Evolutionary conservation across 2,797 vertebrate genomes (phyloP).

Genomic region (Microhierax caerulescens): DNA sequence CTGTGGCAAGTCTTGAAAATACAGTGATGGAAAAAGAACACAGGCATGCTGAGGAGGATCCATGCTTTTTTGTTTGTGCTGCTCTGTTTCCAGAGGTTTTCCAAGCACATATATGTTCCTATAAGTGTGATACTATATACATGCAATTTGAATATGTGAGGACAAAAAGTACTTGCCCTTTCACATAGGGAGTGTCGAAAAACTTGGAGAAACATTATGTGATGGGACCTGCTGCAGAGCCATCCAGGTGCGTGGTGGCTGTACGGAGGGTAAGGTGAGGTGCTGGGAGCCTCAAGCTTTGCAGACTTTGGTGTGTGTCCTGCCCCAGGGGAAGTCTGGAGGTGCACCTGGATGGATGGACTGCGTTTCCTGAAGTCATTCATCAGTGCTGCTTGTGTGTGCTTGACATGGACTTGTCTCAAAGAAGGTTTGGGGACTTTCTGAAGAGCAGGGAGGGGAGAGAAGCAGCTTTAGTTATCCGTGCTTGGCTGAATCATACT

Average conservation of each 20-base stretch:
- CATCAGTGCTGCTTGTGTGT: neutral
- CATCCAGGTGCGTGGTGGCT: neutral
- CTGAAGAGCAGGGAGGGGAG: neutral
- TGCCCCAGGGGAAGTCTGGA: neutral
- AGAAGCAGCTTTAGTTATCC: neutral
- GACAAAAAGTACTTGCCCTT: neutral
- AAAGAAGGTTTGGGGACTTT: neutral
- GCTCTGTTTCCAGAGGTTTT: neutral
- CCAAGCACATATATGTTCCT: neutral
- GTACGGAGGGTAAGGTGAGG: neutral
- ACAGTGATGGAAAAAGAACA: neutral
- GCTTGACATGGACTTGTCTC: neutral
- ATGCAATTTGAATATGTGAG: accelerated
- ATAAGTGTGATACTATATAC: neutral
- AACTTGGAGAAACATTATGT: neutral
- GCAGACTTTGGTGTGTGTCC: neutral
- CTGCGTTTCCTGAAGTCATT: neutral
- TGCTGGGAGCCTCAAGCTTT: neutral
- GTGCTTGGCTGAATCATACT: neutral
- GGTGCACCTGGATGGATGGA: accelerated
- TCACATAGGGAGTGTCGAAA: neutral
- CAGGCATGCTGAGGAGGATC: neutral
- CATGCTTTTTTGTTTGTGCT: neutral
- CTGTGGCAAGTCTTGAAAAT: neutral
- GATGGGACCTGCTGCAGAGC: neutral